A percentile compares a stretch with the other conserved stretches of the same genome.
phyloP scores from a whole-genome alignment of 2,888 invertebrate genomes.

The Maniola hyperantus region DNA sequence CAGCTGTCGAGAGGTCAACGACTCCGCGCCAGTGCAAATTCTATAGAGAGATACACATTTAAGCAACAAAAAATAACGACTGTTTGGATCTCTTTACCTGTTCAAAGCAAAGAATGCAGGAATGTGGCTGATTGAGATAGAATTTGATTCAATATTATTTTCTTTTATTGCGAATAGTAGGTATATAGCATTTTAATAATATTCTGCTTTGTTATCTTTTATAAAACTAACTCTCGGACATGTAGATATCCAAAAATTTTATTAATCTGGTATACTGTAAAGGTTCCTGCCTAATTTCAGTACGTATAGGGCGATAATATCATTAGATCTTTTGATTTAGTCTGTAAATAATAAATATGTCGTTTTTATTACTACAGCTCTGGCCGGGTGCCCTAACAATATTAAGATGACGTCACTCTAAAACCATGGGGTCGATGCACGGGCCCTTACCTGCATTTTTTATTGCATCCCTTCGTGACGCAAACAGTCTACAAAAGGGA shows the following conservation, averaged over 20 bases:
- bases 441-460: constrained; percentile 78
- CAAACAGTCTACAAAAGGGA: constrained; percentile 60
- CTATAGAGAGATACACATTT: constrained; percentile 74
- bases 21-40: constrained; percentile 77
- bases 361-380: background rate
- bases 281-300: background rate
- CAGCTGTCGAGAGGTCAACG: constrained; percentile 78
- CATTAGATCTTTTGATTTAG: background rate
- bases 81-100: constrained; percentile 44
- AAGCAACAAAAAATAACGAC: constrained; percentile 70
- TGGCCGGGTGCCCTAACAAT: constrained; percentile 25
- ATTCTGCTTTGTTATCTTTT: background rate
- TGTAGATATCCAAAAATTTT: background rate
- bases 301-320: too few relatives aligned
- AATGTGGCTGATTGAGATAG: constrained; percentile 5
- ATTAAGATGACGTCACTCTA: constrained; percentile 69
- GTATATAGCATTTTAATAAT: background rate
- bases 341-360: background rate
- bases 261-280: background rate
- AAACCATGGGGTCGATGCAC: constrained; percentile 75
- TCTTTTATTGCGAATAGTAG: background rate
- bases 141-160: background rate
- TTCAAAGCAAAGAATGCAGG: constrained; percentile 7
- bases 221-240: background rate
- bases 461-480: constrained; percentile 73